Percentiles rank a stretch among this genome's conserved stretches.
Evolutionary conservation across 92 coral and sea anemone genomes (phyloP).

Genomic region (Palythoa grandis): DNA sequence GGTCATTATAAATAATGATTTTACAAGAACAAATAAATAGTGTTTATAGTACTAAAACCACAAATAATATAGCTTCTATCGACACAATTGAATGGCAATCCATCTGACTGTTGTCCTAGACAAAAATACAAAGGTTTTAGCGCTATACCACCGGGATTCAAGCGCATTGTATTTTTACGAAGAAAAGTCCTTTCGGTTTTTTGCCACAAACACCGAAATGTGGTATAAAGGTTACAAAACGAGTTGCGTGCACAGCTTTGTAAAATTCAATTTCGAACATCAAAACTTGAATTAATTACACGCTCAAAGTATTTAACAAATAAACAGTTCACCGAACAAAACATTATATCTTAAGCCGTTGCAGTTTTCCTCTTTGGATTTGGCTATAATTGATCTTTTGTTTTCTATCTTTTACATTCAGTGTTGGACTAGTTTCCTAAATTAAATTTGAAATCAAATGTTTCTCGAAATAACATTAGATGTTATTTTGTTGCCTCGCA

Average conservation of each 20-base stretch:
- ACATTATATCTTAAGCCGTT: no score
- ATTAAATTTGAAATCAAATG: background rate
- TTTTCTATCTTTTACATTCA: no score
- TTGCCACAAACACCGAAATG: background rate
- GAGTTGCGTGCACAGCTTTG: background rate
- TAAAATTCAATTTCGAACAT: background rate
- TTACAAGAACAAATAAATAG: constrained; percentile 39
- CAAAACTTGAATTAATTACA: background rate
- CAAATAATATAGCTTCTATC: constrained; percentile 34
- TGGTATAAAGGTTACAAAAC: background rate
- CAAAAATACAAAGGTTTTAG: background rate
- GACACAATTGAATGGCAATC: constrained; percentile 22
- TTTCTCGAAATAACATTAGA: background rate
- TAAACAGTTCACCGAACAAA: no score
- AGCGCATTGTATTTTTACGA: background rate
- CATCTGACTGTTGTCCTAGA: constrained; percentile 11
- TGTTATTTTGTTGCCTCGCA: background rate
- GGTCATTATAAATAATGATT: constrained; percentile 35
- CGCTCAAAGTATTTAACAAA: background rate
- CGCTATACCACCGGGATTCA: background rate
- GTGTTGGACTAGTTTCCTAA: background rate
- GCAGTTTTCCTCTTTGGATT: background rate
- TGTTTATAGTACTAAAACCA: constrained; percentile 43
- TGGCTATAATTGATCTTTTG: background rate
- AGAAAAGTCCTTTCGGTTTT: background rate